phyloP scores from a whole-genome alignment of 1,140 invertebrate genomes.

The Heliconius melpomene region DNA sequence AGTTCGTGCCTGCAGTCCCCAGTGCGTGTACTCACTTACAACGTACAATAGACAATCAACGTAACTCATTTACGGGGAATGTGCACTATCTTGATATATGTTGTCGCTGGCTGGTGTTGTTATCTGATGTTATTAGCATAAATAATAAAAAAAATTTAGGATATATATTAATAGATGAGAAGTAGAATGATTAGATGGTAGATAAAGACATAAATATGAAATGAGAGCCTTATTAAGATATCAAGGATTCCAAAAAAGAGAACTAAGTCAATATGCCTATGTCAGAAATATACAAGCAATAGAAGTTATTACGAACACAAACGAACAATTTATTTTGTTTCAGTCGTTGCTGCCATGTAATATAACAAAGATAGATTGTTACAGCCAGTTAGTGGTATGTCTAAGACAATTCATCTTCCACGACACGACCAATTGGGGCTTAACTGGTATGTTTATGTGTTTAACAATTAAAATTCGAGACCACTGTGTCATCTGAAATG shows the following conservation, averaged over 20 bases:
- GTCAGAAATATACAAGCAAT: not conserved
- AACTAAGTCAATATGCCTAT: not conserved
- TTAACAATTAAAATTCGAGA: conserved; percentile 25
- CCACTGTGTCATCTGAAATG: conserved; percentile 18
- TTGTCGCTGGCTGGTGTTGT: not conserved
- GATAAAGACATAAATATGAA: too few relatives aligned
- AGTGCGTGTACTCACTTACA: not conserved
- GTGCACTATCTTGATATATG: not conserved
- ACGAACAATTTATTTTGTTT: not conserved
- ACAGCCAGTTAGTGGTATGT: not conserved
- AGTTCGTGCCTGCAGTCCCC: not conserved
- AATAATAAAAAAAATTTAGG: not conserved
- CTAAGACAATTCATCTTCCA: conserved; percentile 6
- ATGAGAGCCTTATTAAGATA: not conserved
- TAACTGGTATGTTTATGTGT: conserved; percentile 17
- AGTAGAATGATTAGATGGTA: too few relatives aligned
- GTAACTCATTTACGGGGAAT: not conserved
- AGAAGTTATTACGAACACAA: not conserved
- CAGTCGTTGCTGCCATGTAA: not conserved
- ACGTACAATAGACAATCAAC: not conserved
- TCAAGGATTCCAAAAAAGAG: not conserved
- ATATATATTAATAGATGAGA: too few relatives aligned
- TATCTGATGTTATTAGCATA: not conserved
- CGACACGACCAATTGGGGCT: not conserved
- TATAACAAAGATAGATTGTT: not conserved